A percentile compares a stretch with the other conserved stretches of the same genome.
These are phyloP conservation scores for Ypsolopha scabrella DNA, from an alignment of 2,888 invertebrate genomes.

Conservation along the genomic window DNA sequence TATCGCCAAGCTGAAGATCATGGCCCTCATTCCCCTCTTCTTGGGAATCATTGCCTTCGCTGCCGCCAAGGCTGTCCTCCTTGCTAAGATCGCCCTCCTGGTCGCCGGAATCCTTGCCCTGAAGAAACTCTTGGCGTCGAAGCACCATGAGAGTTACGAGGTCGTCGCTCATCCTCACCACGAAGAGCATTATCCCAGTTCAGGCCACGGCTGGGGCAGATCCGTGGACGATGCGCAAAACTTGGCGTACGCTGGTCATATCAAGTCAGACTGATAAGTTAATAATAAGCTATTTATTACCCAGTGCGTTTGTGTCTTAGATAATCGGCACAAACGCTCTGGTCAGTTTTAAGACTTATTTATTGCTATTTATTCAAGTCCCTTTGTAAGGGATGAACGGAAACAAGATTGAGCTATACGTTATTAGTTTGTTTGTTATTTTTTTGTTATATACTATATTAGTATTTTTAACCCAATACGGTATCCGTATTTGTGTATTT, in stretches of 20 bases:
- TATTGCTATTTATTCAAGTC: constrained; percentile 49
- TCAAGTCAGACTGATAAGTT: constrained; percentile 40
- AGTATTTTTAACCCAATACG: constrained; percentile 57
- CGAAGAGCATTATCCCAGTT: constrained; percentile 61
- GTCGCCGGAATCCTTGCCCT: constrained; percentile 78
- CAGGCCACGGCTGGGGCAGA: constrained; percentile 77
- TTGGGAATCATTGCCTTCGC: constrained; percentile 80
- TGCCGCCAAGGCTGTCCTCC: constrained; percentile 87
- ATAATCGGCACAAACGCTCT: neutral
- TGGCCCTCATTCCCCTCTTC: constrained; percentile 81
- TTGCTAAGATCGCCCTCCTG: constrained; percentile 85
- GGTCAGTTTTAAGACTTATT: constrained; percentile 40
- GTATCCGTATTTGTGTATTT: constrained; percentile 65
- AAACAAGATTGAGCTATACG: constrained; percentile 14
- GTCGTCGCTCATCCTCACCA: constrained; percentile 78
- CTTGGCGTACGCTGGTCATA: constrained; percentile 71
- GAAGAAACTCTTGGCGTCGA: constrained; percentile 79
- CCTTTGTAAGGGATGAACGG: constrained; percentile 45
- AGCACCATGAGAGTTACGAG: constrained; percentile 79
- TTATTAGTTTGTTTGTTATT: constrained; percentile 45
- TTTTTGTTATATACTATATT: constrained; percentile 43
- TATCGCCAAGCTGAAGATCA: constrained; percentile 82
- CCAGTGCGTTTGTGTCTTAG: neutral
- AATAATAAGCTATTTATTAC: neutral
- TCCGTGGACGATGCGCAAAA: constrained; percentile 65